Evolutionary conservation across 2,888 invertebrate species (phyloP), one percentile per base, ranked within the genome.

Genomic region (Coleophora deauratella): DNA sequence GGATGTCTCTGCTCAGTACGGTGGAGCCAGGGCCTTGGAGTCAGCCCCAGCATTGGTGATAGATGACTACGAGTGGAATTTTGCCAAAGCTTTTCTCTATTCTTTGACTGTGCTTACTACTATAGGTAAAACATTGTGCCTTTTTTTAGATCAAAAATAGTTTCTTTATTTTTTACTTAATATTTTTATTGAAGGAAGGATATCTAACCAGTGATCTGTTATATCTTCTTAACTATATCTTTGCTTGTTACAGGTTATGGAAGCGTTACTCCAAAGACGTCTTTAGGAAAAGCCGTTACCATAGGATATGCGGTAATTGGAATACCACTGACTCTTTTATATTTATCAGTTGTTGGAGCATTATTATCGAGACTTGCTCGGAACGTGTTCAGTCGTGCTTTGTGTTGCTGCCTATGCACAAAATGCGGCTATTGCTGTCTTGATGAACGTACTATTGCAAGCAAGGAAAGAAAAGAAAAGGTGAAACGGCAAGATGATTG

Each of bases 81-180:
- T 95, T 60, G 94, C 95, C 14, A 92, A 93, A 71, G 95, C 97
- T 14, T 97, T 98, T 75, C 89, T 98, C 39, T 98, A 97, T 79
- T 97, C 97, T 7, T 88, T 98, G 57, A 97, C 97, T 31, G 96
- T 98, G 43, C 89, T 98, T 46, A 97, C 97, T 15, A 97, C 95
- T 46, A 94, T 95, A 63, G 95, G 95, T 95, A 82, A 91, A 21
- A 21, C 21, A 3, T 21, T 21, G 21, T 21, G 3, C 21, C 21
- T 4, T 4, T 4, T 3, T 21, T 21, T 21, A 21, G 3, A n/a
- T n/a, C n/a, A n/a, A 6, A 21, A 21, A 21, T 21, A 21, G 3
- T 21, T 21, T 6, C 6, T 21, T 3, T 21, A 3, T 21, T 21
- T 3, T 6, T 21, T 3, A 4, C 21, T 21, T 21, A 21, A 4